Evolutionary conservation across 2,113 vertebrate species (phyloP).

Genomic region (Ondatra zibethicus): DNA sequence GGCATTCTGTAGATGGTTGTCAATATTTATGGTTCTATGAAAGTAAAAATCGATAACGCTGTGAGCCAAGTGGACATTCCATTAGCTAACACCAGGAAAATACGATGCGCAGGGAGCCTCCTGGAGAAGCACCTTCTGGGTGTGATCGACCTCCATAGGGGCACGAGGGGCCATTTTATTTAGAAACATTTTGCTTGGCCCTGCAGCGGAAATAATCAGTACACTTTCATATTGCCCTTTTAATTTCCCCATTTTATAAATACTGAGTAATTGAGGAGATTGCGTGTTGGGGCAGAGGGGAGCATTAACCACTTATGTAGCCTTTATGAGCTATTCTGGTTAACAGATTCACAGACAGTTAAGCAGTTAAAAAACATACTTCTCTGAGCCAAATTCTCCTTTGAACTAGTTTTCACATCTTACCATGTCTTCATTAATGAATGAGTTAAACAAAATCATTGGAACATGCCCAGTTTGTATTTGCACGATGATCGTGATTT

Average conservation of each 20-base stretch:
- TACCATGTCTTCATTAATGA: background rate
- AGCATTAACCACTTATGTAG: background rate
- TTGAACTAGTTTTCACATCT: slow-evolving; percentile 26
- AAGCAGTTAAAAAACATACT: slow-evolving; percentile 35
- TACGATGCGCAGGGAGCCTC: background rate
- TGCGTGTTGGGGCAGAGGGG: background rate
- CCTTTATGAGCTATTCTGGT: background rate
- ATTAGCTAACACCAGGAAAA: slow-evolving; percentile 53
- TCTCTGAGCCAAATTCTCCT: background rate
- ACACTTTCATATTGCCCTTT: background rate
- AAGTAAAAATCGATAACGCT: slow-evolving; percentile 58
- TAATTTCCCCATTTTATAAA: slow-evolving; percentile 19
- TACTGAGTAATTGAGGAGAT: background rate
- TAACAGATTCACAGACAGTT: background rate
- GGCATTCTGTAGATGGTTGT: background rate
- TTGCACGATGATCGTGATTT: background rate
- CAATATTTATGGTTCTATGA: slow-evolving; percentile 58
- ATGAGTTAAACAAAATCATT: slow-evolving; percentile 2
- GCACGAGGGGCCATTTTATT: background rate
- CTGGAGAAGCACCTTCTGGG: background rate
- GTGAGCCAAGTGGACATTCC: slow-evolving; percentile 54
- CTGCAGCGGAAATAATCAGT: background rate
- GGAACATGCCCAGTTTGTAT: background rate
- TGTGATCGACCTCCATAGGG: slow-evolving; percentile 25
- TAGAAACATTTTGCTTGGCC: background rate